Base-by-base conservation (phyloP, 30 jellyfish, hydroid and myxozoan genomes). In the Sanderia malayensis region DNA sequence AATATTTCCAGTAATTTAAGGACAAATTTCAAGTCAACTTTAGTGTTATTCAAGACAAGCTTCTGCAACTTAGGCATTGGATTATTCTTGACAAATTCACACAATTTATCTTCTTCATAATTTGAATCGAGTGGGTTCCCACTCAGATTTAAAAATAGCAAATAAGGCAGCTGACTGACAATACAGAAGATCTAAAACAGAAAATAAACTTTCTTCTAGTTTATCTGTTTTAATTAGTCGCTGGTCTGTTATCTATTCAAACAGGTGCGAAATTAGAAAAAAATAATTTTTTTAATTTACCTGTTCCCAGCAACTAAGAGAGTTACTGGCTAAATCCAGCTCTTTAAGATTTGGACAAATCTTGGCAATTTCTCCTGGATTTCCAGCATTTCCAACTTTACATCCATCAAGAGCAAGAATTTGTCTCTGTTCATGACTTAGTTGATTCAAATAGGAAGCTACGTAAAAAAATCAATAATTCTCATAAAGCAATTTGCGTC, bases 341-440 rank as follows among this genome's bases (percentile, higher is more conserved):
- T 90, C 98, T 26, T 20, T 44, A 13, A 90, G 58, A 44, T 71
- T 67, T 11, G 98, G 98, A 59, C 98, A 90, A 9, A 74, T 59
- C 13, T 60, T 76, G 19, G 79, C 31, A 15, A 90, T 90, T 71
- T 73, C 92, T 2, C 93, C 90, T 4, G 32, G 68, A 20, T 55
- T 60, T 17, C 98, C 98, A 21, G 98, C 88, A 80, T 79, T 60
- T 45, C 81, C 60, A 20, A 90, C 76, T 21, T 71, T 46, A 64
- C 93, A 83, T 26, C 98, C 96, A 90, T 90, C 98, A 2, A 90
- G 53, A 0, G 94, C 81, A 21, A 90, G 70, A 46, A 82, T 45
- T 46, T 37, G 53, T 58, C 89, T 61, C 79, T 77, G 74, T 25
- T 23, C 20, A 58, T 75, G 92, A 31, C 85, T 46, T 58, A 67